Base-by-base conservation (phyloP, 2,797 vertebrate genomes). In the Darevskia nairensis region DNA sequence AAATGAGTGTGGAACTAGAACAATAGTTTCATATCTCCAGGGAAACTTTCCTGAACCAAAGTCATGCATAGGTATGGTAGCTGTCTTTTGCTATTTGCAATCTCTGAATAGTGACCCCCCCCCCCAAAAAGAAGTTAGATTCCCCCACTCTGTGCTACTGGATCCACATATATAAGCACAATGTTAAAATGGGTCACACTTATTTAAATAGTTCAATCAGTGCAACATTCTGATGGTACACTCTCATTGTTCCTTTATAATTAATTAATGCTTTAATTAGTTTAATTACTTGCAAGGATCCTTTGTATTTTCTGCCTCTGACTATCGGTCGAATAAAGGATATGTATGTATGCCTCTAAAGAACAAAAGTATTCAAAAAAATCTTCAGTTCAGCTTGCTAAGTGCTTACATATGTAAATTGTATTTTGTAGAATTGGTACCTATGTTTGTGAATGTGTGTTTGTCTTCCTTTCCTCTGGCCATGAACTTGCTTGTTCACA, bases 271-370 rank as follows among this genome's bases (percentile, higher is more conserved):
- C 92, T 93, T 85, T 27, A 64, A 84, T 84, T 75, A 11, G 86
- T 94, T 93, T 92, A 94, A 94, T 94, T 93, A 95, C 90, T 95
- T 94, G 84, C 78, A 90, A 87, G 13, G 29, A 87, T 92, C 90
- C 82, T 29, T 92, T 77, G 19, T 92, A 85, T 92, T 94, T 91
- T 89, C 35, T 89, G 19, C 78, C 27, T n/a, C n/a, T n/a, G n/a
- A n/a, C n/a, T n/a, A n/a, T n/a, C n/a, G n/a, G n/a, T n/a, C n/a
- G n/a, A n/a, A n/a, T n/a, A n/a, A n/a, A n/a, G n/a, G n/a, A n/a
- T n/a, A n/a, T n/a, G n/a, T n/a, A n/a, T n/a, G n/a, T n/a, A n/a
- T 89, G 19, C 78, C 27, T 92, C 75, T 74, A 35, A 55, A 59
- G 50, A 23, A 90, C 50, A 44, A 86, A 86, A 92, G 86, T 91